Evolutionary conservation across 1,140 invertebrate genomes (phyloP).

Genomic region (Agraylea sexmaculata): DNA sequence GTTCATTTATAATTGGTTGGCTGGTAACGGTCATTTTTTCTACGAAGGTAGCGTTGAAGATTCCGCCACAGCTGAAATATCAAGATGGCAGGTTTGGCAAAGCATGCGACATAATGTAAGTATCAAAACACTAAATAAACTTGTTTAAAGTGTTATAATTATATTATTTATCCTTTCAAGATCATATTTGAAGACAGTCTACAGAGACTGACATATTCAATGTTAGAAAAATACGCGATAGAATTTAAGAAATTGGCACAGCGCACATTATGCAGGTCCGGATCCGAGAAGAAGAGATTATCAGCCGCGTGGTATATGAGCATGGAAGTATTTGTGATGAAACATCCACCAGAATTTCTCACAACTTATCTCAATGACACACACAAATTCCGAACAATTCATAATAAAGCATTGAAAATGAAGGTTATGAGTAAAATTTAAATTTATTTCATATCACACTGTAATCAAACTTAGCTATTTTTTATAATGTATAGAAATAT

Average conservation of each 20-base stretch:
- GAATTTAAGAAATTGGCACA: slow-evolving; percentile 31
- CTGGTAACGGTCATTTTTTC: slow-evolving; percentile 53
- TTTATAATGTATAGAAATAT: too few species aligned
- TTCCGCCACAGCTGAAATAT: slow-evolving; percentile 64
- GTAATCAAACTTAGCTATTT: too few species aligned
- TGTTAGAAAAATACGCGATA: slow-evolving; percentile 35
- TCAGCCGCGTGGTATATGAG: slow-evolving; percentile 40
- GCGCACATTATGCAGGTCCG: slow-evolving; percentile 30
- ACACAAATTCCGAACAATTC: slow-evolving; percentile 40
- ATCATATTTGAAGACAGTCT: slow-evolving; percentile 32
- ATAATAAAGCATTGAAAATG: slow-evolving; percentile 32
- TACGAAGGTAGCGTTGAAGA: slow-evolving; percentile 56
- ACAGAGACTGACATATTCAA: slow-evolving; percentile 30
- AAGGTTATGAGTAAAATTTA: slow-evolving; percentile 28
- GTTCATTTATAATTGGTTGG: slow-evolving; percentile 57
- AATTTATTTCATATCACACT: too few species aligned
- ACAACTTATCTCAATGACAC: slow-evolving; percentile 46
- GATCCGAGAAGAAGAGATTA: slow-evolving; percentile 31
- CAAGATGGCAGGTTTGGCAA: slow-evolving; percentile 60
- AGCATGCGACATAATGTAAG: slow-evolving; percentile 53
- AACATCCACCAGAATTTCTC: slow-evolving; percentile 44
- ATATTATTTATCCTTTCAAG: slow-evolving; percentile 9
- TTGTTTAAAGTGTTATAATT: slow-evolving; percentile 19
- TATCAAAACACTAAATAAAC: slow-evolving; percentile 7
- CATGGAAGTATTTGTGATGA: slow-evolving; percentile 39